Evolutionary conservation across 2,888 invertebrate species (phyloP).

Genomic region (Malachius bipustulatus): DNA sequence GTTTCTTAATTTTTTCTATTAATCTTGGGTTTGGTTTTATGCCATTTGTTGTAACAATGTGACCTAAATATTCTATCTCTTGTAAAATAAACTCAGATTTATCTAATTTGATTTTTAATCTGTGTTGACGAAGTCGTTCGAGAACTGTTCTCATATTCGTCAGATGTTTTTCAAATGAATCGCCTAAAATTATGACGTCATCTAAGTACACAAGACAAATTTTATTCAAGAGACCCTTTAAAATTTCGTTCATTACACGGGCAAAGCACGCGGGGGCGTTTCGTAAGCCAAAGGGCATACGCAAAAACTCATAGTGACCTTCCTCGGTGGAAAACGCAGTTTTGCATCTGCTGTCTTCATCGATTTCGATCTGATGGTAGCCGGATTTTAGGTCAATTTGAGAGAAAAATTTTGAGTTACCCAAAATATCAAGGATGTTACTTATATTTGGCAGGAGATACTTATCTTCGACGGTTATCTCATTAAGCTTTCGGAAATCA

Average conservation of each 20-base stretch:
- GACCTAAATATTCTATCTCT: too few relatives aligned
- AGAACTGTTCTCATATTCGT: neutral
- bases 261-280: neutral
- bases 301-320: neutral
- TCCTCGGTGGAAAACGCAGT: slow-evolving; percentile 1
- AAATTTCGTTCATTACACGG: neutral
- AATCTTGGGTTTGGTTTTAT: too few relatives aligned
- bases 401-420: neutral
- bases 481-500: slow-evolving; percentile 7
- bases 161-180: neutral
- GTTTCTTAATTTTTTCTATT: too few relatives aligned
- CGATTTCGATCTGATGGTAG: slow-evolving; percentile 1
- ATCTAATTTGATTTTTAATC: too few relatives aligned
- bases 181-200: neutral
- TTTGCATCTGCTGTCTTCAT: neutral
- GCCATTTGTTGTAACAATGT: too few relatives aligned
- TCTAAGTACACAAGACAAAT: too few relatives aligned
- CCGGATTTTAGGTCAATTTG: too few relatives aligned
- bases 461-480: slow-evolving; percentile 1
- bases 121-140: too few relatives aligned
- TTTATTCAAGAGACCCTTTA: too few relatives aligned
- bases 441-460: neutral
- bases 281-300: neutral
- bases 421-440: neutral
- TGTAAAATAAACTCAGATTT: too few relatives aligned